Evolutionary conservation across 2,888 invertebrate genomes (phyloP), one percentile per base, ranked within the genome.

Genomic region (Adelphocoris suturalis): DNA sequence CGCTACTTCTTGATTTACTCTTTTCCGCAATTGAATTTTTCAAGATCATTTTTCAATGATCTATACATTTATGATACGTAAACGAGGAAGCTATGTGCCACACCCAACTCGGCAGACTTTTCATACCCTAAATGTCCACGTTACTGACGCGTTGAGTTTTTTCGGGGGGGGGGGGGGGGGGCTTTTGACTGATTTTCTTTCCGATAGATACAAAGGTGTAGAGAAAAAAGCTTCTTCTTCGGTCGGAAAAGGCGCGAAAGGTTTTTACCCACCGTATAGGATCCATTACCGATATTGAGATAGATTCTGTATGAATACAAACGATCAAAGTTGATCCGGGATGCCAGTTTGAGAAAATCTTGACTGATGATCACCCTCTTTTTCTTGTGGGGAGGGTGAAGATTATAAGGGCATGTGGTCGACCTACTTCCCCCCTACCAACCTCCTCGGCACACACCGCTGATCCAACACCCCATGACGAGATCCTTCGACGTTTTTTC

Each of bases 241-340:
- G 9, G 0, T 19, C 68, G 68, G 23, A 23, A 9, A 68, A 23
- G 68, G 68, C n/a, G 23, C 68, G 0, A 23, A n/a, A 61, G 2
- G 68, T 0, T 7, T 19, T 68, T 27, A 5, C 61, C 19, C 19
- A 5, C 4, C 68, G 68, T 68, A 68, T 78, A 47, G 78, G 78
- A 78, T 85, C 55, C 85, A 85, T 85, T 85, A 85, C 57, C 85
- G 85, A 61, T 85, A 85, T 85, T 85, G 85, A 57, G 85, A 61
- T 47, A 46, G 37, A 46, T 78, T 78, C 78, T 47, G 78, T 46
- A 78, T 78, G 78, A 78, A 78, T 57, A 85, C 85, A 85, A 85
- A 85, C 85, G 85, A 85, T 85, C 85, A 85, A 55, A 85, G 85
- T 57, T 85, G 85, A 85, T 85, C 85, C 61, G 23, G 14, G 55